Conservation (phyloP, 2,888 invertebrate genomes). For the Caenorhabditis sp. region DNA sequence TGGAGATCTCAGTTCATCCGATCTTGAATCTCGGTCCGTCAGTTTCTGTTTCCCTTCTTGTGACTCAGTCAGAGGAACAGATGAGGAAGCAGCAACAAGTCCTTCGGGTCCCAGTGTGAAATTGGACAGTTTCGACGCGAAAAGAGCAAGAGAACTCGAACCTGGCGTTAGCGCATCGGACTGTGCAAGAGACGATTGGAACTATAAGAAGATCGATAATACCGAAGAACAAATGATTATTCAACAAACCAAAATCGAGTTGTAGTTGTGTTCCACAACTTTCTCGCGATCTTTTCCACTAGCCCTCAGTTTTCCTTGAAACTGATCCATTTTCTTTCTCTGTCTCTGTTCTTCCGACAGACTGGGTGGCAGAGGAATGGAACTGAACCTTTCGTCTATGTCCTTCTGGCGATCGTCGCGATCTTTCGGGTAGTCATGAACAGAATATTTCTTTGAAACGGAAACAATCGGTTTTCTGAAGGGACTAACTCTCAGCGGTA, state of each 20-base stretch:
- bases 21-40: not conserved
- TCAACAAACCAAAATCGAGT: not conserved
- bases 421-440: not conserved
- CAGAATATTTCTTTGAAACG: not conserved
- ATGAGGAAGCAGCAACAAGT: not conserved
- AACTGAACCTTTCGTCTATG: conserved; percentile 3
- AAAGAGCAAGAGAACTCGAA: too few species aligned
- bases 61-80: too few species aligned
- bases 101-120: not conserved
- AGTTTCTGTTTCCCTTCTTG: not conserved
- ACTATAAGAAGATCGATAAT: not conserved
- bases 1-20: conserved; percentile 10
- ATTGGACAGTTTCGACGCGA: not conserved
- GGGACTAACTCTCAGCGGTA: not conserved
- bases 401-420: conserved; percentile 28
- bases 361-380: conserved; percentile 7
- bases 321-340: not conserved
- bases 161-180: too few species aligned
- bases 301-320: conserved; percentile 25
- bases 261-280: not conserved
- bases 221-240: not conserved
- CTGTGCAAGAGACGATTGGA: not conserved
- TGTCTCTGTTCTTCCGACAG: not conserved
- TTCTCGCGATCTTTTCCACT: not conserved
- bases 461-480: not conserved